Evolutionary conservation across 1,140 invertebrate species (phyloP).

Genomic region (Drosophila carrolli): DNA sequence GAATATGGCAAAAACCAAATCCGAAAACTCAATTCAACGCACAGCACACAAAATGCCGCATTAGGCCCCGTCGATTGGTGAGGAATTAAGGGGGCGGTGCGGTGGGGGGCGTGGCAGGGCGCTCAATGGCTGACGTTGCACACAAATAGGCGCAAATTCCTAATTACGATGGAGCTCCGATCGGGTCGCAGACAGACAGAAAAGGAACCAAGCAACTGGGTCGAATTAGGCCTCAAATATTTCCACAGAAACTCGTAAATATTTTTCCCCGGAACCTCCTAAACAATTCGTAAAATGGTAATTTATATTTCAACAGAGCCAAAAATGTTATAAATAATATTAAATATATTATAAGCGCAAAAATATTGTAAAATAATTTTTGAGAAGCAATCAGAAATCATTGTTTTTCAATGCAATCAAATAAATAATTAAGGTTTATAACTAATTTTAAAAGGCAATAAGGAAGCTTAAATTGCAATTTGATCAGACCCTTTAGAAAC

Average conservation of each 20-base stretch:
- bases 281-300: slow-evolving; percentile 3
- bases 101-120: not conserved
- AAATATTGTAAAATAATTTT: not conserved
- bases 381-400: no score
- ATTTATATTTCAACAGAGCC: not conserved
- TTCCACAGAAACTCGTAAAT: slow-evolving; percentile 13
- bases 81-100: not conserved
- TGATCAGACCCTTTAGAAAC: no score
- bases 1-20: slow-evolving; percentile 82
- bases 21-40: slow-evolving; percentile 79
- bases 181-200: slow-evolving; percentile 42
- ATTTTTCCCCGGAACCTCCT: not conserved
- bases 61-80: slow-evolving; percentile 45
- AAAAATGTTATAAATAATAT: no score
- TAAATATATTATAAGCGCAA: no score
- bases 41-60: slow-evolving; percentile 79
- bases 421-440: no score
- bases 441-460: no score
- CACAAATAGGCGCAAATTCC: slow-evolving; percentile 67
- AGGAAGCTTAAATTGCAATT: no score
- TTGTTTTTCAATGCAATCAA: no score
- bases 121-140: slow-evolving; percentile 32
- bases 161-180: slow-evolving; percentile 42
- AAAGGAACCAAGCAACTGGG: slow-evolving; percentile 46
- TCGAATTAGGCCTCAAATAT: slow-evolving; percentile 3